Evolutionary conservation across 2,797 vertebrate genomes (phyloP), one percentile per base, ranked within the genome.

Genomic region (Sebastiscus albofasciatus): DNA sequence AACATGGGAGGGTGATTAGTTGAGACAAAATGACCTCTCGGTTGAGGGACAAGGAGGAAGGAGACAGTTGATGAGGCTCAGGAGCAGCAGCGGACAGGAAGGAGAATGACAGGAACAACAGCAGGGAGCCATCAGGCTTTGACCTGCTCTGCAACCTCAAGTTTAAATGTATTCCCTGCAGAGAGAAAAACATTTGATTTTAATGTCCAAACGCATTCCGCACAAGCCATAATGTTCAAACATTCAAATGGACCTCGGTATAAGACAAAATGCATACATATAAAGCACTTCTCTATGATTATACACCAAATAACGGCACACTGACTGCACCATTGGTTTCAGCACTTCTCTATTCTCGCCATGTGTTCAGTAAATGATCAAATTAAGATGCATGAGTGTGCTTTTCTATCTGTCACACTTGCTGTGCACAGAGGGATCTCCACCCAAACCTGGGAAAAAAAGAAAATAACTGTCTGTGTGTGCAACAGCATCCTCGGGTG

Each of bases 331-430:
- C 81, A 80, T 77, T 83, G 83, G 67, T 71, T 89, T 79, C 67
- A 34, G 72, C 65, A 75, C 56, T 85, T 80, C 80, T 82, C 83
- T 56, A n/a, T 84, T 89, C 84, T 75, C 81, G 52, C 84, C 84
- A 69, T 87, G 82, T 90, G 89, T 83, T 90, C 78, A 29, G 79
- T 75, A 90, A 92, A 89, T 88, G 89, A 92, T 91, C 75, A 86
- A 89, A 91, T 93, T 89, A 90, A 88, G 89, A 91, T 90, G 90
- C 88, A 87, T 69, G 88, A 89, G 75, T 82, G 90, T 87, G 88
- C 87, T 84, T 86, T 87, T 80, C 88, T 89, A 79, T 93, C 90
- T 77, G 84, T 80, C 84, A 85, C 86, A 83, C 87, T 85, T 4
- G 80, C 89, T 81, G 86, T 87, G 87, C 88, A 88, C 89, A 90